A percentile compares a stretch with the other conserved stretches of the same genome.
These are phyloP conservation scores for Lamellibrachia satsuma DNA, from an alignment of 2,888 invertebrate species.

Conservation along the genomic window DNA sequence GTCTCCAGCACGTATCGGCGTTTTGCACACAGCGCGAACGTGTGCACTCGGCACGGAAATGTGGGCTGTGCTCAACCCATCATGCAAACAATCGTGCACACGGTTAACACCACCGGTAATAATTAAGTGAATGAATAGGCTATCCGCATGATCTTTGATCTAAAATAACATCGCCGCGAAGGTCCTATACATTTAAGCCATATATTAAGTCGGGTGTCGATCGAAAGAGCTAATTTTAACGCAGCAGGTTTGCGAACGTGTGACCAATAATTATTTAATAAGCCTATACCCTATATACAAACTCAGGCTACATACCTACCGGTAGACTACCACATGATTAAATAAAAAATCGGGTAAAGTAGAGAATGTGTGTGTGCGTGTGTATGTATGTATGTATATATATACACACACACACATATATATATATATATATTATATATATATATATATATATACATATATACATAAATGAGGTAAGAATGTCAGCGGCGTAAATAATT, in stretches of 20 bases:
- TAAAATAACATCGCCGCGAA: background rate
- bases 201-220: background rate
- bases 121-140: background rate
- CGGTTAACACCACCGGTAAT: background rate
- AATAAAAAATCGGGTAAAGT: too few species aligned
- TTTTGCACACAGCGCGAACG: background rate
- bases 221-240: background rate
- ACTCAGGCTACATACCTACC: too few species aligned
- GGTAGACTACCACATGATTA: too few species aligned
- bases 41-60: background rate
- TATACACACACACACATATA: too few species aligned
- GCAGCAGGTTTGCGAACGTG: background rate
- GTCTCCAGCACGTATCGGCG: too few species aligned
- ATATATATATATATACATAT: background rate
- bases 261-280: too few species aligned
- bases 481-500: too few species aligned
- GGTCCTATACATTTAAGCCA: background rate
- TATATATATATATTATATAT: background rate
- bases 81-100: background rate
- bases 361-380: too few species aligned
- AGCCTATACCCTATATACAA: too few species aligned
- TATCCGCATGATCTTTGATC: background rate
- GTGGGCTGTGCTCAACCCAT: background rate
- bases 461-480: background rate
- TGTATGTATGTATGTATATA: too few species aligned